Percentiles rank a stretch among this genome's conserved stretches.
Conservation (phyloP, 2,113 vertebrate genomes). For the Malurus cyaneus region DNA sequence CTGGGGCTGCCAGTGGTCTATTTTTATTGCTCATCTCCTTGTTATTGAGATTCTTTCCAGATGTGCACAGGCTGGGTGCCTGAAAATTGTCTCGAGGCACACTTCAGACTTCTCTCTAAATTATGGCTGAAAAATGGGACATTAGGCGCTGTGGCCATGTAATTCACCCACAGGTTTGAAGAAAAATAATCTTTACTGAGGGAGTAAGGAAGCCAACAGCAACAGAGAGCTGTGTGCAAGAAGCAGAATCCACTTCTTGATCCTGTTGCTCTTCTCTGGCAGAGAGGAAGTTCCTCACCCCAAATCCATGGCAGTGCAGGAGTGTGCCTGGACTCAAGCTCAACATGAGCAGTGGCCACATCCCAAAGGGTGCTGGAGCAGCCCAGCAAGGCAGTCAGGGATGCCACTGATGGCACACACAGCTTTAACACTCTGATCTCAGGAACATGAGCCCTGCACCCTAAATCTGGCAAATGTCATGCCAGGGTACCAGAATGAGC, state of each 20-base stretch:
- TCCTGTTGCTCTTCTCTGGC: background rate
- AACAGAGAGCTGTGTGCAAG: background rate
- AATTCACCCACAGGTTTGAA: fast-evolving
- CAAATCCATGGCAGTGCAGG: background rate
- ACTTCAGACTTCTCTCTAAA: background rate
- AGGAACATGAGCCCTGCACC: background rate
- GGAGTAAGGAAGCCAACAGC: background rate
- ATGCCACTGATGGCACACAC: fast-evolving
- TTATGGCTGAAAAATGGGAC: background rate
- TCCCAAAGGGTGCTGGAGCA: background rate
- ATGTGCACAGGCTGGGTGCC: background rate
- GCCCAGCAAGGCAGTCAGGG: background rate
- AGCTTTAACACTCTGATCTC: background rate
- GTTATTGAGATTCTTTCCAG: background rate
- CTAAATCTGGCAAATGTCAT: background rate
- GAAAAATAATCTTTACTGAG: background rate
- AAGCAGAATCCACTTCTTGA: background rate
- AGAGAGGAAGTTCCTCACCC: background rate
- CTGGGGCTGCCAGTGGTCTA: background rate
- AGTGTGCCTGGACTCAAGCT: background rate
- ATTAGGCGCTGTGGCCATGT: too few relatives aligned
- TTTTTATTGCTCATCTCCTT: background rate
- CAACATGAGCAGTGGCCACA: fast-evolving
- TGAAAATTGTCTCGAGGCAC: background rate
- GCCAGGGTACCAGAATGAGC: background rate